Evolutionary conservation across 2,797 vertebrate genomes (phyloP).

Genomic region (Thunnus albacares): DNA sequence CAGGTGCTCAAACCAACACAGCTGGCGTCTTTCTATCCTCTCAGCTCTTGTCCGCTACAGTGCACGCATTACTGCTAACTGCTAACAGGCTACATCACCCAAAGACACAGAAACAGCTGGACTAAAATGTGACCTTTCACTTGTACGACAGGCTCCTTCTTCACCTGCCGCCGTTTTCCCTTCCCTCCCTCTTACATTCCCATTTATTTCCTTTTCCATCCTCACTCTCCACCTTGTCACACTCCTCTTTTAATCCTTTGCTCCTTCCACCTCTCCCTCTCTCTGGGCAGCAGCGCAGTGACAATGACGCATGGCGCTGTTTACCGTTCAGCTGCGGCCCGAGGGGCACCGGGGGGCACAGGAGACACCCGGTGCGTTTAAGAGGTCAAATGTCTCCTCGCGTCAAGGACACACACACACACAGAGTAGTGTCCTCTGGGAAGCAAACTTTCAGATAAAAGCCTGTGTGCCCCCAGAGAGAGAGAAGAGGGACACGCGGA

Average conservation of each 20-base stretch:
- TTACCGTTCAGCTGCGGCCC: slow-evolving; percentile 46
- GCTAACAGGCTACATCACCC: no score
- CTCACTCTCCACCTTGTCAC: background rate
- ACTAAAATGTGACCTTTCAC: no score
- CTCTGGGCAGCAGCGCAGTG: slow-evolving; percentile 15
- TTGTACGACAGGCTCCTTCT: background rate
- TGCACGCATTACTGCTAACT: no score
- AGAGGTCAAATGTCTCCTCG: slow-evolving; percentile 51
- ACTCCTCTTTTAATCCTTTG: background rate
- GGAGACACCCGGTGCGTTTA: slow-evolving; percentile 58
- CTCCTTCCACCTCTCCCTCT: background rate
- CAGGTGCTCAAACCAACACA: no score
- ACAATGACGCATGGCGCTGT: slow-evolving; percentile 73
- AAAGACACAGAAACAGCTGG: no score
- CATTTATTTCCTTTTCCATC: background rate
- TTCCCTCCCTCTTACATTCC: background rate
- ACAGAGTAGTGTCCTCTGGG: background rate
- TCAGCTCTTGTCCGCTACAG: no score
- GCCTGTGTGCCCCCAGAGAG: slow-evolving; percentile 15
- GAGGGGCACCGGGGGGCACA: slow-evolving; percentile 44
- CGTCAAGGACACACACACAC: background rate
- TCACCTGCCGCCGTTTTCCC: background rate
- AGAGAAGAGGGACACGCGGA: slow-evolving; percentile 58
- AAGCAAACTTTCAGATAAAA: slow-evolving; percentile 17
- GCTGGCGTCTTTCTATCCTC: no score